phyloP scores from a whole-genome alignment of 1,140 invertebrate species.

The Drosophila sturtevanti region DNA sequence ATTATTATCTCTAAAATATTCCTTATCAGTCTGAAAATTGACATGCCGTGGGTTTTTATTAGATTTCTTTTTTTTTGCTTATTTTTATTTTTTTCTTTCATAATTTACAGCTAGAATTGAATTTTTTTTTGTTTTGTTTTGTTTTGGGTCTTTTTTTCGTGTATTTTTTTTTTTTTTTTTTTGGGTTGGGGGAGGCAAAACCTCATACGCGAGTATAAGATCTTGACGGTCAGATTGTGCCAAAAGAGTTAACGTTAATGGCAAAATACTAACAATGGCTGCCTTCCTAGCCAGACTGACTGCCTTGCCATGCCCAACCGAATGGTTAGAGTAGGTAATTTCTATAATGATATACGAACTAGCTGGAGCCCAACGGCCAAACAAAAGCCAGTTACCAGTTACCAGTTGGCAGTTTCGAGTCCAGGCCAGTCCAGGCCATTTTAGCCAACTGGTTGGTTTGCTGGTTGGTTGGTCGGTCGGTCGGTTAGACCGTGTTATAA shows the following conservation, averaged over 20 bases:
- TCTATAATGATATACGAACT: constrained; percentile 82
- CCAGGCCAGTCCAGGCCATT: constrained; percentile 1
- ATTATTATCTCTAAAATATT: constrained; percentile 19
- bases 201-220: constrained; percentile 43
- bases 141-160: constrained; percentile 20
- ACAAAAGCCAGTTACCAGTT: constrained; percentile 38
- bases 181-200: background rate
- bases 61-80: too few relatives aligned
- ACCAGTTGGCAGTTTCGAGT: constrained; percentile 14
- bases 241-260: constrained; percentile 78
- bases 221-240: constrained; percentile 65
- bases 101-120: constrained; percentile 67
- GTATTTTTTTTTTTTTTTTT: constrained; percentile 12
- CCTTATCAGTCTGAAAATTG: constrained; percentile 49
- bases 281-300: constrained; percentile 27
- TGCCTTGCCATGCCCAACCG: constrained; percentile 22
- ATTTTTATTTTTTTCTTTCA: too few relatives aligned
- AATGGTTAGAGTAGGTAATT: constrained; percentile 71
- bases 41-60: constrained; percentile 63
- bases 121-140: constrained; percentile 9
- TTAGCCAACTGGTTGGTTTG: constrained; percentile 18
- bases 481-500: constrained; percentile 7
- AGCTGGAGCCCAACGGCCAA: constrained; percentile 65
- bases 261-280: constrained; percentile 78
- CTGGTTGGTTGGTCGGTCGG: background rate